These are phyloP conservation scores for Malurus splendens DNA, from an alignment of 2,797 vertebrate genomes.

Conservation along the genomic window DNA sequence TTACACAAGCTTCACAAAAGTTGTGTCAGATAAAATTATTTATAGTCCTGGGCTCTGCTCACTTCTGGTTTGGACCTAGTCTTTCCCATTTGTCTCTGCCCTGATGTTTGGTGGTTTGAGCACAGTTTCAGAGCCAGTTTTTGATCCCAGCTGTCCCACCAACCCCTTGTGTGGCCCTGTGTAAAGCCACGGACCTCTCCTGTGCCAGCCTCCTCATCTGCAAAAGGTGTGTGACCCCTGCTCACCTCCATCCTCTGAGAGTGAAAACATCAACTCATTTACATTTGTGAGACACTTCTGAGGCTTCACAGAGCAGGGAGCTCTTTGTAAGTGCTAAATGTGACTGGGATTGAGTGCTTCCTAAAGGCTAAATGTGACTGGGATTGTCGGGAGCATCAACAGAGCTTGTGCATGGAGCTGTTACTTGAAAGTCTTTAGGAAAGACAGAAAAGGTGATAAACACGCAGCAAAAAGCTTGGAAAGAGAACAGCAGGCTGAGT, in stretches of 20 bases:
- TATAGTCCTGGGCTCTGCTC: background rate
- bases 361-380: background rate
- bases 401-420: background rate
- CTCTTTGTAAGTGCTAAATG: background rate
- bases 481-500: background rate
- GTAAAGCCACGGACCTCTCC: fast-evolving
- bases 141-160: background rate
- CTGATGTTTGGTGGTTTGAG: background rate
- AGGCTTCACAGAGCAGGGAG: background rate
- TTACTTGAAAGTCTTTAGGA: background rate
- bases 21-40: background rate
- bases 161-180: background rate
- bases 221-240: background rate
- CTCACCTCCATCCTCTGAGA: background rate
- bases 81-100: background rate
- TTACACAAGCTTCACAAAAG: background rate
- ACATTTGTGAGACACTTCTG: background rate
- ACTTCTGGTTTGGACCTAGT: background rate
- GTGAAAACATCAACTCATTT: background rate
- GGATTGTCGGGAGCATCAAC: background rate
- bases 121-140: background rate
- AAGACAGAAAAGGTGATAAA: background rate
- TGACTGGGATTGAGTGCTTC: background rate
- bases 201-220: background rate
- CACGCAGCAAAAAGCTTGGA: background rate